Conservation (phyloP, 2,797 vertebrate species). For the Sebastes nivosus region DNA sequence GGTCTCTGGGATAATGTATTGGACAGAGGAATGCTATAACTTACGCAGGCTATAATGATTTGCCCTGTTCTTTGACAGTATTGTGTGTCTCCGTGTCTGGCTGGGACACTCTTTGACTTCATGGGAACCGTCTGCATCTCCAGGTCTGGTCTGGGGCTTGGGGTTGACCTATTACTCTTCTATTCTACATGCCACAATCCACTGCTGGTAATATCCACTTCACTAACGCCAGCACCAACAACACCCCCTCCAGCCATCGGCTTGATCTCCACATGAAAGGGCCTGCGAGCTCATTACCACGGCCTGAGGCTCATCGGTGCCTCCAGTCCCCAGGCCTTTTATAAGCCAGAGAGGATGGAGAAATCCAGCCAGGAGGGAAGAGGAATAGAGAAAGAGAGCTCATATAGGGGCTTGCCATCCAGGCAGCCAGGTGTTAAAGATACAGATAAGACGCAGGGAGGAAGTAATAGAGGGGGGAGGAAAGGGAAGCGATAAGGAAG, state of each 20-base stretch:
- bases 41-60: slow-evolving; percentile 51
- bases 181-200: slow-evolving; percentile 42
- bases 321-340: slow-evolving; percentile 54
- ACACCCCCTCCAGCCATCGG: slow-evolving; percentile 46
- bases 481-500: slow-evolving; percentile 55
- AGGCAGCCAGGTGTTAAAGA: slow-evolving; percentile 67
- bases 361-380: slow-evolving; percentile 46
- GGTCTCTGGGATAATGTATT: slow-evolving; percentile 64
- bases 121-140: slow-evolving; percentile 62
- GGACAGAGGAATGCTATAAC: slow-evolving; percentile 72
- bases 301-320: slow-evolving; percentile 63
- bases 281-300: slow-evolving; percentile 73
- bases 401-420: slow-evolving; percentile 32
- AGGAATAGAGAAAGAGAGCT: slow-evolving; percentile 39
- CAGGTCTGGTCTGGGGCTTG: slow-evolving; percentile 20
- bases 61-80: slow-evolving; percentile 33
- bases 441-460: slow-evolving; percentile 55
- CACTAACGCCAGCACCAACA: slow-evolving; percentile 54
- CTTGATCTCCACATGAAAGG: slow-evolving; percentile 79
- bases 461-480: slow-evolving; percentile 43
- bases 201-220: slow-evolving; percentile 59
- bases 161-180: slow-evolving; percentile 46
- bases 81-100: slow-evolving; percentile 54
- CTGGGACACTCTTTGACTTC: slow-evolving; percentile 50
- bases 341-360: slow-evolving; percentile 67